These are phyloP conservation scores for Tipula confusa DNA, from an alignment of 2,888 invertebrate species.

Conservation along the genomic window DNA sequence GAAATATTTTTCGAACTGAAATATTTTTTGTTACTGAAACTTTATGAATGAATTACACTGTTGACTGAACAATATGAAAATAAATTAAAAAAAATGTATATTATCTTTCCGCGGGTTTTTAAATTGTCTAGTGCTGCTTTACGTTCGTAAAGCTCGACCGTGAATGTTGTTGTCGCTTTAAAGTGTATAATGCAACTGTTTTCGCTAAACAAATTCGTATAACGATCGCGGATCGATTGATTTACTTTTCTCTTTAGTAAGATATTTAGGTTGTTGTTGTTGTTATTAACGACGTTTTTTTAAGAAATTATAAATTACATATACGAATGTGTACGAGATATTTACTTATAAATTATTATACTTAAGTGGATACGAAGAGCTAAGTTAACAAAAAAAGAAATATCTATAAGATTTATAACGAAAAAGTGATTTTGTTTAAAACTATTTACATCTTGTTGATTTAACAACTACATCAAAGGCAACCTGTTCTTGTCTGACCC, in stretches of 20 bases:
- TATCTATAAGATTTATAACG: not conserved
- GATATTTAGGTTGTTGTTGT: not conserved
- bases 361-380: not conserved
- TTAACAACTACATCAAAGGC: not conserved
- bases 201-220: not conserved
- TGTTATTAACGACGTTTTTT: constrained; percentile 1
- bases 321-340: not conserved
- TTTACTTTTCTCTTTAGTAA: not conserved
- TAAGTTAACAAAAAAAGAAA: not conserved
- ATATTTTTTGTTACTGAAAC: too few species aligned
- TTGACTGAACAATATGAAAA: too few species aligned
- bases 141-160: not conserved
- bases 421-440: not conserved
- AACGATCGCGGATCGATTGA: not conserved
- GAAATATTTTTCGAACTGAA: too few species aligned
- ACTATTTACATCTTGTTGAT: not conserved
- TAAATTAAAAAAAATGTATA: too few species aligned
- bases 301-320: not conserved
- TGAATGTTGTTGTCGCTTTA: not conserved
- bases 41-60: too few species aligned
- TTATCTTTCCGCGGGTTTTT: too few species aligned
- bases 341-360: not conserved
- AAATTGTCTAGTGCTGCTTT: too few species aligned
- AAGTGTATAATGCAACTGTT: not conserved
- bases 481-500: not conserved